These are phyloP conservation scores for Pygocentrus nattereri DNA, from an alignment of 2,797 vertebrate genomes.

Conservation along the genomic window DNA sequence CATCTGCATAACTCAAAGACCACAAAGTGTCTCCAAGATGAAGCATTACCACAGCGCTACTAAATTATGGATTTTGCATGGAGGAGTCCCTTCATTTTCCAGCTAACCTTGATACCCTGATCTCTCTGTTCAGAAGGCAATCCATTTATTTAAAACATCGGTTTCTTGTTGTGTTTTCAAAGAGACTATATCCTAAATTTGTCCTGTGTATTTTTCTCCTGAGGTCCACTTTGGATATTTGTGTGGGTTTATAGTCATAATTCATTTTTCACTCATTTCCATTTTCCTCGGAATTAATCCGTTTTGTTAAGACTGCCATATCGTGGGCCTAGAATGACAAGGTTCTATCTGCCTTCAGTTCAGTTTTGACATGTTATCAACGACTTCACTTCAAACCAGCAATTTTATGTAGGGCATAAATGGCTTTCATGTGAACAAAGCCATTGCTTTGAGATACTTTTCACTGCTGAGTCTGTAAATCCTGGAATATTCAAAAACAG, in stretches of 20 bases:
- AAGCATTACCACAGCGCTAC: not conserved
- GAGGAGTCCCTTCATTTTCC: not conserved
- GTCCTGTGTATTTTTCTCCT: not conserved
- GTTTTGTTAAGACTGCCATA: no score
- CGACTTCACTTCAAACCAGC: no score
- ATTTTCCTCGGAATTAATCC: no score
- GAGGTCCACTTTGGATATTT: not conserved
- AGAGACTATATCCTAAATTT: not conserved
- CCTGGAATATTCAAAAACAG: no score
- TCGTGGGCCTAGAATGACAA: no score
- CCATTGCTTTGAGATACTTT: no score
- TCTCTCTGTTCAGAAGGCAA: not conserved
- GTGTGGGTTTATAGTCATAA: no score
- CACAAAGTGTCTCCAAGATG: not conserved
- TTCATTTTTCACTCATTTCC: not conserved
- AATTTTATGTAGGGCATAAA: no score
- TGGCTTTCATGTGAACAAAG: no score
- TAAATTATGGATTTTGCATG: not conserved
- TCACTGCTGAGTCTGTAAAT: no score
- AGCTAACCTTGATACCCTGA: not conserved
- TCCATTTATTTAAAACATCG: conserved; percentile 26
- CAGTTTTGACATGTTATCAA: no score
- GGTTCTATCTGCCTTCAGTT: no score
- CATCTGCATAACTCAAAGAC: not conserved
- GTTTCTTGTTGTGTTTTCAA: not conserved